Conservation (phyloP, 2,888 invertebrate species). For the Synanthedon myopaeformis region DNA sequence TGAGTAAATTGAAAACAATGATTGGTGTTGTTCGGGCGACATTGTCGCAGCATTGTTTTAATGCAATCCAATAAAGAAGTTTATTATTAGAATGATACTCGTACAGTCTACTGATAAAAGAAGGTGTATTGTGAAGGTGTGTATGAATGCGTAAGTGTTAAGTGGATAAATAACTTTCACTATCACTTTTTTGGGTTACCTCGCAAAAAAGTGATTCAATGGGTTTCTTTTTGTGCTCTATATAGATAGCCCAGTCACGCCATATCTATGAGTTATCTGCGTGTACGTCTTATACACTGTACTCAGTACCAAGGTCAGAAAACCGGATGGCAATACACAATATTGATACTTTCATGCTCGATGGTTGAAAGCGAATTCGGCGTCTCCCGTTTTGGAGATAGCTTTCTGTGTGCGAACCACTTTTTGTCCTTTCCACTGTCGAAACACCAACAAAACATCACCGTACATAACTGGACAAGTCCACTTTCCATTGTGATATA, state of each 20-base stretch:
- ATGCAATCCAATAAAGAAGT: conserved; percentile 10
- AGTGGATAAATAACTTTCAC: conserved; percentile 43
- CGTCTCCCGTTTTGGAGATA: conserved; percentile 52
- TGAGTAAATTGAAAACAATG: conserved; percentile 26
- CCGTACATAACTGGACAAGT: conserved; percentile 46
- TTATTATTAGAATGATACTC: background rate
- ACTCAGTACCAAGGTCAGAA: conserved; percentile 46
- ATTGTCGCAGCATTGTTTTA: conserved; percentile 18
- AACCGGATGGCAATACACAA: conserved; percentile 49
- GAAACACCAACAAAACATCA: conserved; percentile 52
- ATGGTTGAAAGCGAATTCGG: conserved; percentile 58
- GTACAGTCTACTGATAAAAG: background rate
- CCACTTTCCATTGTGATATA: conserved; percentile 58
- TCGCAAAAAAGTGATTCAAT: conserved; percentile 42
- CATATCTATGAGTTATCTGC: conserved; percentile 25
- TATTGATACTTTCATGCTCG: conserved; percentile 51
- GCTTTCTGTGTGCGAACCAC: conserved; percentile 57
- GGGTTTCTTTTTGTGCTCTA: conserved; percentile 42
- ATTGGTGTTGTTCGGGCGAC: conserved; percentile 13
- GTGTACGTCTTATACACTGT: conserved; percentile 1
- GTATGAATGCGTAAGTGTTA: conserved; percentile 16
- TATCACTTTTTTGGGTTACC: conserved; percentile 36
- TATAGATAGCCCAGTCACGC: conserved; percentile 45
- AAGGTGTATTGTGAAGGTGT: background rate
- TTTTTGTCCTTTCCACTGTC: conserved; percentile 61